Conservation (phyloP, 2,888 invertebrate species). For the Megaustenia siamemsis region DNA sequence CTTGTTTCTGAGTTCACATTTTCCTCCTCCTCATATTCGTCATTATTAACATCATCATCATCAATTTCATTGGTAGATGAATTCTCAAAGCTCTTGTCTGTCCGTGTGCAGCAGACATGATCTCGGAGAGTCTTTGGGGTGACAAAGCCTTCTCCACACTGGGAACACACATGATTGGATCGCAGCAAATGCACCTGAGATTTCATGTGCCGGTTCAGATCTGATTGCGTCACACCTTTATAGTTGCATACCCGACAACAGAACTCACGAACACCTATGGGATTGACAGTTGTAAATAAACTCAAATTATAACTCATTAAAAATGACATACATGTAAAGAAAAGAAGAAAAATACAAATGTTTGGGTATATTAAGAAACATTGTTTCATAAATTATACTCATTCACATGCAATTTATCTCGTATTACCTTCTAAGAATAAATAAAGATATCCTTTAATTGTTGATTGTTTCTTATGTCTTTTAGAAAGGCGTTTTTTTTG, state of each 20-base stretch:
- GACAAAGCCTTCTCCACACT: slow-evolving; percentile 79
- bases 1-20: slow-evolving; percentile 35
- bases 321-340: not conserved
- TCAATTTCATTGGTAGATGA: slow-evolving; percentile 3
- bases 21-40: slow-evolving; percentile 44
- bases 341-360: not conserved
- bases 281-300: not conserved
- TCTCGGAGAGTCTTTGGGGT: slow-evolving; percentile 76
- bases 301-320: no score
- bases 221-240: slow-evolving; percentile 81
- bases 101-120: slow-evolving; percentile 70
- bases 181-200: slow-evolving; percentile 80
- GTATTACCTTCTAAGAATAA: no score
- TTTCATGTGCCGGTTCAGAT: slow-evolving; percentile 81
- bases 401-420: no score
- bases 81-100: slow-evolving; percentile 44
- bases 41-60: slow-evolving; percentile 30
- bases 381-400: no score
- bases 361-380: no score
- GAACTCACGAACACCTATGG: slow-evolving; percentile 80
- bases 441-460: no score
- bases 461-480: no score
- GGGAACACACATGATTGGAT: slow-evolving; percentile 77
- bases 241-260: slow-evolving; percentile 81
- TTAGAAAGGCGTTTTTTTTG: no score